phyloP scores from a whole-genome alignment of 2,888 invertebrate species.

The Crioceris asparagi region DNA sequence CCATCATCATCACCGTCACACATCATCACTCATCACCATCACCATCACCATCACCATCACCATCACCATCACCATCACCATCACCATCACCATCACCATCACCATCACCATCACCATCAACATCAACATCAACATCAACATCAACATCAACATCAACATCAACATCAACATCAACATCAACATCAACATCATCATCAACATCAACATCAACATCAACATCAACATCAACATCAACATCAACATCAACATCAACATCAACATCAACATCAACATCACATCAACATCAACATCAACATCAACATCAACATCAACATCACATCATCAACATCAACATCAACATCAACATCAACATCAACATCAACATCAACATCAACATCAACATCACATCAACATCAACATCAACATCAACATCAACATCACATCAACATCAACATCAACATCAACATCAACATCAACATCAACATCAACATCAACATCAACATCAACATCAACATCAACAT shows the following conservation, averaged over 20 bases:
- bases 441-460: slow-evolving; percentile 2
- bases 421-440: too few species aligned
- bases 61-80: slow-evolving; percentile 2
- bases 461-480: slow-evolving; percentile 1
- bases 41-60: slow-evolving; percentile 2
- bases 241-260: slow-evolving; percentile 2
- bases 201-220: slow-evolving; percentile 2
- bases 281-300: slow-evolving; percentile 1
- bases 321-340: slow-evolving; percentile 2
- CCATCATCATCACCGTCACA: too few species aligned
- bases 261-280: too few species aligned
- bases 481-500: slow-evolving; percentile 2
- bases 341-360: slow-evolving; percentile 2
- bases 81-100: slow-evolving; percentile 2
- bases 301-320: too few species aligned
- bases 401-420: too few species aligned
- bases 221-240: slow-evolving; percentile 1
- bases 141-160: slow-evolving; percentile 2
- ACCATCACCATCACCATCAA: slow-evolving; percentile 1
- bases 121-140: slow-evolving; percentile 2
- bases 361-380: too few species aligned
- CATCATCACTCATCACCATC: slow-evolving; percentile 3
- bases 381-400: too few species aligned
- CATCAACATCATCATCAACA: slow-evolving; percentile 3
- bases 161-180: slow-evolving; percentile 1